Evolutionary conservation across 1,140 invertebrate genomes (phyloP).

Genomic region (Achroia grisella): DNA sequence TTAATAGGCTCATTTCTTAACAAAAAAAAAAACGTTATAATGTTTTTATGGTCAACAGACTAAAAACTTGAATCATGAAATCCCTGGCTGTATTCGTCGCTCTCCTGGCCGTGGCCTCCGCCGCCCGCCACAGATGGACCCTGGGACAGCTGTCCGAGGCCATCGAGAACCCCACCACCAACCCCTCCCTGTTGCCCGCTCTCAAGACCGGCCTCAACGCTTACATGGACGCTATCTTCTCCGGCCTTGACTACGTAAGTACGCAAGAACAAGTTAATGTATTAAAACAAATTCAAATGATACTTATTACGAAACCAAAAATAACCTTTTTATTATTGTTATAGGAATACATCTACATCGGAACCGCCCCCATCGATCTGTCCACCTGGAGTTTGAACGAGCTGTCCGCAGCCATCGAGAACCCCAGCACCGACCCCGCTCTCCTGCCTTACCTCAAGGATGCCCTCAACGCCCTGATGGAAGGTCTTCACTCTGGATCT

Average conservation of each 20-base stretch:
- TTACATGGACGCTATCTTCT: conserved; percentile 15
- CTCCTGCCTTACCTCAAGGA: conserved; percentile 23
- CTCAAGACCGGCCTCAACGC: conserved; percentile 18
- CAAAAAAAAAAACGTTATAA: too few relatives aligned
- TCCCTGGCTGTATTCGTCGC: conserved; percentile 40
- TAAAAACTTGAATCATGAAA: conserved; percentile 39
- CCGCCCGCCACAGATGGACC: conserved; percentile 22
- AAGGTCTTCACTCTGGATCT: conserved; percentile 15
- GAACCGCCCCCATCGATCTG: conserved; percentile 6
- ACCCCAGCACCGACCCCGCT: conserved; percentile 23
- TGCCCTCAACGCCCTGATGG: conserved; percentile 28
- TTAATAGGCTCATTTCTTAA: too few relatives aligned
- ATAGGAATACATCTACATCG: conserved; percentile 4
- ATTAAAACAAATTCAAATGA: too few relatives aligned
- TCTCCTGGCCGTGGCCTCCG: conserved; percentile 27
- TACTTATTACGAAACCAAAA: not conserved
- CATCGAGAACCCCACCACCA: conserved; percentile 7
- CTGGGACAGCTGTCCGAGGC: conserved; percentile 20
- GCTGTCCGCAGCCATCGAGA: conserved; percentile 28
- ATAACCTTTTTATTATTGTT: not conserved
- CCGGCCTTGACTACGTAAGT: conserved; percentile 7
- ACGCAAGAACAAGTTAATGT: too few relatives aligned
- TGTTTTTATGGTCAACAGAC: conserved; percentile 11
- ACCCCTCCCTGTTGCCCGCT: conserved; percentile 14
- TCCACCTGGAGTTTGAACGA: conserved; percentile 21